Evolutionary conservation across 1,140 invertebrate genomes (phyloP).

Genomic region (Lepidurus arcticus): DNA sequence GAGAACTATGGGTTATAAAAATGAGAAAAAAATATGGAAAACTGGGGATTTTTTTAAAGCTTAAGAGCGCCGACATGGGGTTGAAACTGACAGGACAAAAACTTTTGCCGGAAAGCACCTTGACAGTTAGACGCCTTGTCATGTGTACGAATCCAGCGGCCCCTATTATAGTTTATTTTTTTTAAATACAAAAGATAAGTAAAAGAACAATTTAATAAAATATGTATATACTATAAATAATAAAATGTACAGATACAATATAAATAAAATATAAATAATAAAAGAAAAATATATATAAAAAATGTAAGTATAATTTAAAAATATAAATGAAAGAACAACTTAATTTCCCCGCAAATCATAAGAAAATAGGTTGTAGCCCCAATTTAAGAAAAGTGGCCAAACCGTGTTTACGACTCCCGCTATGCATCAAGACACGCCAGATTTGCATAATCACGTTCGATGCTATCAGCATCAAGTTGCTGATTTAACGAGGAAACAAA

Average conservation of each 20-base stretch:
- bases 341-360: too few relatives aligned
- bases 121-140: neutral
- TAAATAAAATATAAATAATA: too few relatives aligned
- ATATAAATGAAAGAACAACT: too few relatives aligned
- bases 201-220: too few relatives aligned
- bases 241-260: too few relatives aligned
- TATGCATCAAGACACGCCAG: neutral
- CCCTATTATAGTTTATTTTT: neutral
- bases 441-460: constrained; percentile 15
- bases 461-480: neutral
- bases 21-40: too few relatives aligned
- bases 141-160: neutral
- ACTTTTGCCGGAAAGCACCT: neutral
- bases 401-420: neutral
- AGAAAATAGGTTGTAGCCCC: neutral
- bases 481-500: neutral
- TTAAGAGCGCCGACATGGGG: neutral
- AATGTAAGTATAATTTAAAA: too few relatives aligned
- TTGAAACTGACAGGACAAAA: neutral
- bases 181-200: neutral
- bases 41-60: too few relatives aligned
- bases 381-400: neutral
- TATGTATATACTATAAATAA: too few relatives aligned
- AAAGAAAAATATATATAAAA: too few relatives aligned
- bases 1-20: neutral